These are phyloP conservation scores for Sebastes aleutianus DNA, from an alignment of 2,797 vertebrate species.

Conservation along the genomic window DNA sequence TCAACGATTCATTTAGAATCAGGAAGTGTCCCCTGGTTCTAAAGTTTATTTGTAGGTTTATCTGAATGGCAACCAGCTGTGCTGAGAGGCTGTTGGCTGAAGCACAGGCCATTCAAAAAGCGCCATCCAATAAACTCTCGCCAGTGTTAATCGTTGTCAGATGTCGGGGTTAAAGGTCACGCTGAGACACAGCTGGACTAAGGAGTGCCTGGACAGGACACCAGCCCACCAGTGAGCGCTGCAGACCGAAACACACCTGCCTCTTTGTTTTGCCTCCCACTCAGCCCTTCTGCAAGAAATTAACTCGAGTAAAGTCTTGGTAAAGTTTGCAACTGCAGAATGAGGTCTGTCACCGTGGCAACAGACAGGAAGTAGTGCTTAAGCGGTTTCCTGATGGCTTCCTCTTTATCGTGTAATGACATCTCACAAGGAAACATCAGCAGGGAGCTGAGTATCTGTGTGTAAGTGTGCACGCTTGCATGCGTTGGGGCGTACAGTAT, in stretches of 20 bases:
- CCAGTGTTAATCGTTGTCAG: constrained; percentile 68
- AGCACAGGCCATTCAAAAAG: constrained; percentile 40
- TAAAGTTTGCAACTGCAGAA: constrained; percentile 67
- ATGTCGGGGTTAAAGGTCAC: constrained; percentile 63
- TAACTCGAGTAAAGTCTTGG: constrained; percentile 41
- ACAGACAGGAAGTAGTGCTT: constrained; percentile 86
- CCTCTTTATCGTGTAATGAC: constrained; percentile 85
- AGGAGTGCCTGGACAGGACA: constrained; percentile 40
- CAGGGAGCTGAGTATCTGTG: constrained; percentile 36
- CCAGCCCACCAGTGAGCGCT: constrained; percentile 30
- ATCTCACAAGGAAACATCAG: constrained; percentile 79
- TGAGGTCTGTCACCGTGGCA: constrained; percentile 76
- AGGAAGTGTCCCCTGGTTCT: constrained; percentile 37
- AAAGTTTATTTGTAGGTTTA: constrained; percentile 62
- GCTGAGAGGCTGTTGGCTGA: constrained; percentile 11
- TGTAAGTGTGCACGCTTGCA: background rate
- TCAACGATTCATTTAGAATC: constrained; percentile 32
- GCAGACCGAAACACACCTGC: constrained; percentile 53
- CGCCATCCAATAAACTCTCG: constrained; percentile 25
- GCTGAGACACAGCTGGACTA: constrained; percentile 47
- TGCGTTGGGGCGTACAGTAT: background rate
- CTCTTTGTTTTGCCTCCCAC: constrained; percentile 54
- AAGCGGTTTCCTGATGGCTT: constrained; percentile 86
- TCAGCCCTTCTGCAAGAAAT: constrained; percentile 49
- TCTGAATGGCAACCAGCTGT: constrained; percentile 76